phyloP scores from a whole-genome alignment of 2,888 invertebrate genomes.

The Dicycla oo region DNA sequence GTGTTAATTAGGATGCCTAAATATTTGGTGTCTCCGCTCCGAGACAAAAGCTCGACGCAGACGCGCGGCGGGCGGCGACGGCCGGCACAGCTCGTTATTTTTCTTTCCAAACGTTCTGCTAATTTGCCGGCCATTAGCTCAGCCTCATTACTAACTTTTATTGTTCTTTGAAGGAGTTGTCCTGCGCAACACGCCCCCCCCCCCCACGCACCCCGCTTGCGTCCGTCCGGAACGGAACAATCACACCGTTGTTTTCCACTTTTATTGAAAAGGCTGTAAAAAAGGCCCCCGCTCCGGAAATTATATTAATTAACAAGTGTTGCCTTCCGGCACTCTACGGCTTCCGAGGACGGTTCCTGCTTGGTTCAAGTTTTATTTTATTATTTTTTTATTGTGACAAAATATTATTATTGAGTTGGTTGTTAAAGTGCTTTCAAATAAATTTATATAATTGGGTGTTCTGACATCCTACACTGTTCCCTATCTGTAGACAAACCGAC shows the following conservation, averaged over 20 bases:
- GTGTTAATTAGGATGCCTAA: conserved; percentile 44
- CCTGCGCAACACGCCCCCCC: conserved; percentile 25
- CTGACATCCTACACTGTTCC: neutral
- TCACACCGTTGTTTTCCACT: conserved; percentile 30
- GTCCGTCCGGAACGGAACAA: conserved; percentile 27
- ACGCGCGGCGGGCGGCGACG: neutral
- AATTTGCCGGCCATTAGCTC: conserved; percentile 65
- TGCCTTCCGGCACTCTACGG: conserved; percentile 45
- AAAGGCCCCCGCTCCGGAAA: conserved; percentile 40
- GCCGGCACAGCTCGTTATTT: conserved; percentile 54
- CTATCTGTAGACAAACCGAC: conserved; percentile 10
- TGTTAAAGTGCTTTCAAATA: conserved; percentile 30
- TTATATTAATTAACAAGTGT: conserved; percentile 58
- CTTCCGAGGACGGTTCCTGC: conserved; percentile 38
- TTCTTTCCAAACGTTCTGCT: conserved; percentile 60
- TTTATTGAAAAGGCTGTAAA: conserved; percentile 49
- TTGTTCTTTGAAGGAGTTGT: conserved; percentile 60
- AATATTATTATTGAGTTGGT: conserved; percentile 41
- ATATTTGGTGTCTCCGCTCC: conserved; percentile 24
- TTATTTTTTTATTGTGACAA: conserved; percentile 21
- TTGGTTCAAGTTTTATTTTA: conserved; percentile 33
- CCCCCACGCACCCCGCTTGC: neutral
- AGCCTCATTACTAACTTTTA: conserved; percentile 63
- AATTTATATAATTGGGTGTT: conserved; percentile 33
- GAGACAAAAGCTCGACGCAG: conserved; percentile 22